Evolutionary conservation across 2,888 invertebrate species (phyloP).

Genomic region (Apomyelois bistriatella): DNA sequence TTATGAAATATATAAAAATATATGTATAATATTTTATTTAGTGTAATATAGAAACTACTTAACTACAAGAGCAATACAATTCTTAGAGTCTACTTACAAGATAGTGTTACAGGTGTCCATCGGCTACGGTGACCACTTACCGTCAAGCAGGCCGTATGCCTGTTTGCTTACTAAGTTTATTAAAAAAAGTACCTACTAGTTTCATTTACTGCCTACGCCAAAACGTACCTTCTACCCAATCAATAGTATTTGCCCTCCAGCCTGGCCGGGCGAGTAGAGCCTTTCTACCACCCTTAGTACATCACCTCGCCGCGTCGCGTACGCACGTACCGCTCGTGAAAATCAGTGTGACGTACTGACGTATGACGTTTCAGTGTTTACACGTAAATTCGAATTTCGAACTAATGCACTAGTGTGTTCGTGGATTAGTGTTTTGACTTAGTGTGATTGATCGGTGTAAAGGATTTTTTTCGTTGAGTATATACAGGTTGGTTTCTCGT

Average conservation of each 20-base stretch:
- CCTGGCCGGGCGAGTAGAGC: constrained; percentile 69
- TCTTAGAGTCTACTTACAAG: too few relatives aligned
- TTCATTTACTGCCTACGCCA: not conserved
- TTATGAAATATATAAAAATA: too few relatives aligned
- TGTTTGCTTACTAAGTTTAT: too few relatives aligned
- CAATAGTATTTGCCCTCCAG: constrained; percentile 55
- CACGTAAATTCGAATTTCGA: constrained; percentile 31
- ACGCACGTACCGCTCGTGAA: not conserved
- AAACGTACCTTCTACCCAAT: constrained; percentile 22
- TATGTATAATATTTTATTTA: too few relatives aligned
- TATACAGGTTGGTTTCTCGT: constrained; percentile 16
- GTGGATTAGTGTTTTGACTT: constrained; percentile 20
- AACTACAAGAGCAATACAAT: too few relatives aligned
- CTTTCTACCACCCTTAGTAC: constrained; percentile 65
- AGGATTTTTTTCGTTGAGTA: constrained; percentile 15
- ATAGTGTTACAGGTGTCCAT: too few relatives aligned
- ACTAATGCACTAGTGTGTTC: constrained; percentile 7
- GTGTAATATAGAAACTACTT: too few relatives aligned
- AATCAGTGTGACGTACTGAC: not conserved
- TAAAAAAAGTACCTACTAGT: too few relatives aligned
- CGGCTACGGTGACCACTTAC: too few relatives aligned
- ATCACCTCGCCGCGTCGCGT: not conserved
- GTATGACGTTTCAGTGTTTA: constrained; percentile 13
- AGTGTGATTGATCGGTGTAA: constrained; percentile 6
- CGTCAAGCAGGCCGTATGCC: too few relatives aligned